Base-by-base conservation (phyloP, 2,113 vertebrate species). In the Ochotona princeps region DNA sequence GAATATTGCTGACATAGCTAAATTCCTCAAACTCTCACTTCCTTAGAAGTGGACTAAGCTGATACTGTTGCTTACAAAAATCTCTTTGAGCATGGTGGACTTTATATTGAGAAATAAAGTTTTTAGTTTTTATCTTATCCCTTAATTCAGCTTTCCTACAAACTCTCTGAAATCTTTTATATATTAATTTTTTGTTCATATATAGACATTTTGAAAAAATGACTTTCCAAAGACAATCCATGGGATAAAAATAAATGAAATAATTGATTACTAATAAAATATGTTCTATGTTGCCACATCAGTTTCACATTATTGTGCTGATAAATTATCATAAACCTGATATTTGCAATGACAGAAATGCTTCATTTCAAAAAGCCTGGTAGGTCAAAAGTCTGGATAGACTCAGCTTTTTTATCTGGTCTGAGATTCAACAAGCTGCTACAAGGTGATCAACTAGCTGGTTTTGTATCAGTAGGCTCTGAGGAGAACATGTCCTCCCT, bases 131-230 rank as follows among this genome's bases (percentile, higher is more conserved):
- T 17, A 17, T 57, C 14, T 57, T 5, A 57, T 57, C 18, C 54
- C 18, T 57, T 57, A 57, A 1, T 57, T 57, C 54, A 57, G 6
- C 18, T 57, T 57, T 57, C 15, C 54, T 13, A 57, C 17, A 57
- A 57, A 57, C 54, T 20, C 54, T 57, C 18, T 57, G 54, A 57
- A 57, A 18, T 57, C 54, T 17, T 57, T 57, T 18, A 1, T 90
- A 69, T 73, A 49, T 76, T 32, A 78, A 85, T 65, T n/a, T 92
- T 79, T 57, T 2, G 15, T 60, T 66, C 20, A 60, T 47, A 90
- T 30, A 89, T 63, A 14, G 76, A 96, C 70, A 91, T n/a, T 70
- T 95, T 35, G 54, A 81, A 92, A 92, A 76, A 49, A 6, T 82
- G 9, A 0, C n/a, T 91, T 70, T 72, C 49, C 87, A 87, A 83